Base-by-base conservation (phyloP, 1,140 invertebrate genomes). In the Aplysia californica region DNA sequence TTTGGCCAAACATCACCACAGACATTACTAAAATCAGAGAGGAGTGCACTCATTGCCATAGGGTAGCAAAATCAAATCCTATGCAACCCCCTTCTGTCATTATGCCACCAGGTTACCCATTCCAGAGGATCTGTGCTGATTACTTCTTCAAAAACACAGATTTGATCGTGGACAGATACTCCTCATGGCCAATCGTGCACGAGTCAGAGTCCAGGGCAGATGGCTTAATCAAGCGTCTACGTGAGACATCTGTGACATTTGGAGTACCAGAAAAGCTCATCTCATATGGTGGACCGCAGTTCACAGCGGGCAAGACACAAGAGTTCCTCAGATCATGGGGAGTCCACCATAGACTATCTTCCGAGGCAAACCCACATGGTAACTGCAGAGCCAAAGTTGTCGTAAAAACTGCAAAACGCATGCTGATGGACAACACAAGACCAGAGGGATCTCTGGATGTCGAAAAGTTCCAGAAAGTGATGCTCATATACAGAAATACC, bases 31-130 rank as follows among this genome's bases (percentile, higher is more conserved):
- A 29, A 67, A 31, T 67, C 1, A 75, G 79, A 38, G 68, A 78
- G 58, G 44, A 73, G n/a, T 80, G 79, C 59, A n/a, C 21, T n/a
- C 79, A 80, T 50, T 80, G 77, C 31, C 72, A 80, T 33, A 70
- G 67, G 50, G 77, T 75, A 50, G 76, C 79, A 3, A 64, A 65
- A n/a, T 78, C 76, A 35, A 78, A 80, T 73, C 77, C 73, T 3
- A 79, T 67, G 68, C 50, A 67, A 55, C 79, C 79, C 20, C 77
- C 59, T 35, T 38, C 76, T 55, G 59, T 66, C 1, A 66, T 79
- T n/a, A 31, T 31, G 20, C 61, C 38, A 21, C 72, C 79, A 59
- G 73, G 67, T 0, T 81, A 81, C 69, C 78, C 80, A 5, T 81
- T 81, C 35, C 77, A 81, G 72, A 75, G 3, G 41, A 71, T 81